phyloP scores from a whole-genome alignment of 2,888 invertebrate genomes.

The Augiades crinisus region DNA sequence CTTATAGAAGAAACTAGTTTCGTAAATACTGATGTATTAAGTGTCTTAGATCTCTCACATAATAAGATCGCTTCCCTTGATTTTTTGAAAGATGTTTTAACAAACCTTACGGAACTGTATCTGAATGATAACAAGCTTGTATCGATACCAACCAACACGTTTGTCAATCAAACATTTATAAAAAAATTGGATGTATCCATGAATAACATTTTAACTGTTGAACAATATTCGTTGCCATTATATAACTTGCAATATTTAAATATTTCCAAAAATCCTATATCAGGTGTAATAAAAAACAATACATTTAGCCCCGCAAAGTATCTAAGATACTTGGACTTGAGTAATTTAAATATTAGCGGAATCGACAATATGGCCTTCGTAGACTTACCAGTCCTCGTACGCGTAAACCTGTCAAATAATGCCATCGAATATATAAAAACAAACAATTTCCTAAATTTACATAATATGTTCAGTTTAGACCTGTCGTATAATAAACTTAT shows the following conservation, averaged over 20 bases:
- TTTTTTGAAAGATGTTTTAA: conserved; percentile 47
- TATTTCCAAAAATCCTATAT: conserved; percentile 49
- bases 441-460: conserved; percentile 52
- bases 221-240: conserved; percentile 53
- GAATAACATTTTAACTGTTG: conserved; percentile 52
- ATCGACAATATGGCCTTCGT: conserved; percentile 53
- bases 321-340: conserved; percentile 57
- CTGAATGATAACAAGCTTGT: conserved; percentile 52
- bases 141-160: conserved; percentile 40
- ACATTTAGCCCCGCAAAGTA: conserved; percentile 57
- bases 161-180: conserved; percentile 47
- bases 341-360: conserved; percentile 48
- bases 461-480: conserved; percentile 61
- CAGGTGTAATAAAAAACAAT: conserved; percentile 44
- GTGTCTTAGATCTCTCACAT: conserved; percentile 53
- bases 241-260: conserved; percentile 56
- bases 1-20: conserved; percentile 49
- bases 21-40: conserved; percentile 37
- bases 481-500: conserved; percentile 54
- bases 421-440: conserved; percentile 46
- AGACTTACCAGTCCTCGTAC: conserved; percentile 53
- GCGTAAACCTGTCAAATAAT: conserved; percentile 61
- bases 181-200: conserved; percentile 54
- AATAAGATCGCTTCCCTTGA: conserved; percentile 48
- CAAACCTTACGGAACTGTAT: conserved; percentile 50